Conservation (phyloP, 2,113 vertebrate genomes). For the Tragelaphus imberbis region DNA sequence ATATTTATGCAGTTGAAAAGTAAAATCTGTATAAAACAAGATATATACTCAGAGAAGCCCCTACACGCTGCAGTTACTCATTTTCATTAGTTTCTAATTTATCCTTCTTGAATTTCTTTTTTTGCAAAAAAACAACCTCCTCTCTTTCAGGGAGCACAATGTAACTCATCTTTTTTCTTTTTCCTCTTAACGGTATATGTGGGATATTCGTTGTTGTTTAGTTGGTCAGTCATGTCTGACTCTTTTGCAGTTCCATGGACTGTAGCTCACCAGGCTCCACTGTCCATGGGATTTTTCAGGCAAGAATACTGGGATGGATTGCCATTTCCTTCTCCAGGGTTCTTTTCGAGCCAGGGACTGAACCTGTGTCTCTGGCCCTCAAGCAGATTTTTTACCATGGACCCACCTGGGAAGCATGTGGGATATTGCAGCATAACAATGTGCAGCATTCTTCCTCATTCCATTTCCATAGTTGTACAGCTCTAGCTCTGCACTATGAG, state of each 20-base stretch:
- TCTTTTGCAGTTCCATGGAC: neutral
- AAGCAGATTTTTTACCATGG: neutral
- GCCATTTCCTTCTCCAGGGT: neutral
- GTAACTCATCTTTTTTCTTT: neutral
- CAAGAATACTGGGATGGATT: neutral
- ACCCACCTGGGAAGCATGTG: neutral
- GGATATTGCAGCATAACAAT: neutral
- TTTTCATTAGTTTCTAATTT: neutral
- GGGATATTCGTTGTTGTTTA: neutral
- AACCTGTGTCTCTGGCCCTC: neutral
- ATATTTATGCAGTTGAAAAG: neutral
- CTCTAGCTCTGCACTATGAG: neutral
- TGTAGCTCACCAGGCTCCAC: neutral
- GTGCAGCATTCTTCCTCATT: neutral
- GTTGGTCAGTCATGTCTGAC: neutral
- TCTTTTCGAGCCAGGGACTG: neutral
- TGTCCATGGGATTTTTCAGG: neutral
- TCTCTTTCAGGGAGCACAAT: neutral
- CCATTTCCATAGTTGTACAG: neutral
- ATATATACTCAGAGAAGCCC: neutral
- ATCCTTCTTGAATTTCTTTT: neutral
- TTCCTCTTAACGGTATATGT: neutral
- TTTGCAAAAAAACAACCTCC: neutral
- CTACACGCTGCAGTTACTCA: neutral
- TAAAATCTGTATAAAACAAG: neutral